These are phyloP conservation scores for Nibea coibor DNA, from an alignment of 2,113 vertebrate species.

Conservation along the genomic window DNA sequence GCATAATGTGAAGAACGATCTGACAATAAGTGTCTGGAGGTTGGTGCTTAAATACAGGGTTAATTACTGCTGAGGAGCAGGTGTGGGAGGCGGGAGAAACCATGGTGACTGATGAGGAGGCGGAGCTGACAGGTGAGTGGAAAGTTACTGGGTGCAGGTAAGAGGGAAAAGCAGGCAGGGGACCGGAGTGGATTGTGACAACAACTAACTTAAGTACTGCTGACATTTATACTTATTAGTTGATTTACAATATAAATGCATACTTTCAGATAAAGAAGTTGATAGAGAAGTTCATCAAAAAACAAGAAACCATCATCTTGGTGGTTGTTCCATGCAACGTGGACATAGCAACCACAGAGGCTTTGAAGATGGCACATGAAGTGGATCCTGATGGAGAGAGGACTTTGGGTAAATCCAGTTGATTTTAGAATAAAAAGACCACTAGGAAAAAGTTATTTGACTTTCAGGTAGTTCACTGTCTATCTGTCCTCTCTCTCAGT, in stretches of 20 bases:
- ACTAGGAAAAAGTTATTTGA: neutral
- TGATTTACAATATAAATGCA: neutral
- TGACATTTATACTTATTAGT: neutral
- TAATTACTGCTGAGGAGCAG: too few relatives aligned
- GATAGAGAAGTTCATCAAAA: conserved; percentile 85
- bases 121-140: too few relatives aligned
- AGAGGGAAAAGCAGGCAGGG: too few relatives aligned
- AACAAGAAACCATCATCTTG: conserved; percentile 90
- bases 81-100: too few relatives aligned
- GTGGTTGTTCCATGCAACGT: conserved; percentile 92
- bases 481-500: conserved; percentile 73
- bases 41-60: too few relatives aligned
- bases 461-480: neutral
- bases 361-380: conserved; percentile 90
- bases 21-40: too few relatives aligned
- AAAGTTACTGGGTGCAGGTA: too few relatives aligned
- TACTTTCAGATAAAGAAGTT: conserved; percentile 87
- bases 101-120: too few relatives aligned
- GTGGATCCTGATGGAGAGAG: conserved; percentile 90
- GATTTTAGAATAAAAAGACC: neutral
- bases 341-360: conserved; percentile 94
- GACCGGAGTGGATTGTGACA: too few relatives aligned
- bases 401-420: conserved; percentile 83
- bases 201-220: neutral
- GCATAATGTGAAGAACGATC: too few relatives aligned